A percentile compares a stretch with the other conserved stretches of the same genome.
These are phyloP conservation scores for Artibeus jamaicensis DNA, from an alignment of 2,797 vertebrate species.

Conservation along the genomic window DNA sequence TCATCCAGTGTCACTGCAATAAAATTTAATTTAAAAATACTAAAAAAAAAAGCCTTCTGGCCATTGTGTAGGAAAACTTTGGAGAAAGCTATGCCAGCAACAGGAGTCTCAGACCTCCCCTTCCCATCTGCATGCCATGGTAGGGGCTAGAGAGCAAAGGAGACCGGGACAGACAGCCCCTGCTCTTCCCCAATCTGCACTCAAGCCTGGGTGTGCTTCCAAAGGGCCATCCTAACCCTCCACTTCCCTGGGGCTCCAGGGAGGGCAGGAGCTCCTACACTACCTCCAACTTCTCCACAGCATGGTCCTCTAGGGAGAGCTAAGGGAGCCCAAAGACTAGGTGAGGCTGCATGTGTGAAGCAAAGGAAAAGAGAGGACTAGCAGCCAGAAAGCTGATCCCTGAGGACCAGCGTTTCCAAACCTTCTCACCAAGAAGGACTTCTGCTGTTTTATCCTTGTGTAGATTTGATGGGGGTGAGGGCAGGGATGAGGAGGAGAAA, in stretches of 20 bases:
- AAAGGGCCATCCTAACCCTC: neutral
- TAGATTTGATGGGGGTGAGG: neutral
- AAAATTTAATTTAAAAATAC: neutral
- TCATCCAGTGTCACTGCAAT: neutral
- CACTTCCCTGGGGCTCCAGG: neutral
- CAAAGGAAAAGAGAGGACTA: neutral
- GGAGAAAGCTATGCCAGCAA: neutral
- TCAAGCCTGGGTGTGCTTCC: neutral
- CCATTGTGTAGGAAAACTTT: neutral
- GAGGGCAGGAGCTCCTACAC: neutral
- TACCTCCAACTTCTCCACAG: neutral
- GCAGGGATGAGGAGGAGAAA: too few species aligned
- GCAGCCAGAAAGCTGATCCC: neutral
- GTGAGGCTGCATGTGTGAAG: neutral
- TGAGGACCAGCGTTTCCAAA: neutral
- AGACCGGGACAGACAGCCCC: neutral
- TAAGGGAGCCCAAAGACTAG: neutral
- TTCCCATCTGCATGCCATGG: neutral
- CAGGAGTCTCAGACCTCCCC: neutral
- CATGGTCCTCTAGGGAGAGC: neutral
- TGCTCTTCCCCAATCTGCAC: neutral
- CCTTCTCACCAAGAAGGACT: neutral
- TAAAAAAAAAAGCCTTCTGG: neutral
- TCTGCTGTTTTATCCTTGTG: neutral
- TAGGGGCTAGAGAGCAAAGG: neutral